A percentile compares a stretch with the other conserved stretches of the same genome.
These are phyloP conservation scores for Nesidiocoris tenuis DNA, from an alignment of 2,888 invertebrate genomes.

Conservation along the genomic window DNA sequence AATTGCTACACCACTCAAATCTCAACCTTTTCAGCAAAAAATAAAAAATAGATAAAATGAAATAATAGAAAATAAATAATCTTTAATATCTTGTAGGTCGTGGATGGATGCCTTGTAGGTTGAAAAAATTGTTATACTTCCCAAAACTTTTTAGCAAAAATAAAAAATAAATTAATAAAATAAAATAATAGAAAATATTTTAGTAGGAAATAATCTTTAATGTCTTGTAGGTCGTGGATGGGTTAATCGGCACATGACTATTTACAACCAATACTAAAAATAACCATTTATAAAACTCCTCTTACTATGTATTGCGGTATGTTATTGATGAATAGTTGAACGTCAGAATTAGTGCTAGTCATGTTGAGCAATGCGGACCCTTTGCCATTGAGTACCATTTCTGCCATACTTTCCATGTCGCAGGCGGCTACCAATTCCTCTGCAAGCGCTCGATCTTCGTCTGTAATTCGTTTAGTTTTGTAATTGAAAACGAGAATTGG, in stretches of 20 bases:
- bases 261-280: background rate
- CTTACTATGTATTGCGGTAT: conserved; percentile 83
- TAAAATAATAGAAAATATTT: too few relatives aligned
- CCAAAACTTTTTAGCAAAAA: background rate
- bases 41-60: too few relatives aligned
- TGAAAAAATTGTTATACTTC: too few relatives aligned
- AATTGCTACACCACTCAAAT: too few relatives aligned
- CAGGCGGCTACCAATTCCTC: conserved; percentile 59
- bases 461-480: too few relatives aligned
- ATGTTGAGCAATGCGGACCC: conserved; percentile 73
- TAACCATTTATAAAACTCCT: conserved; percentile 23
- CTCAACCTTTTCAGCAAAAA: too few relatives aligned
- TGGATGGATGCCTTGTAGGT: too few relatives aligned
- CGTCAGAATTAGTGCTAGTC: conserved; percentile 70
- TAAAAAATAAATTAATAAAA: background rate
- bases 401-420: conserved; percentile 87
- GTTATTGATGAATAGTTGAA: conserved; percentile 83
- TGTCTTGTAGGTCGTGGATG: background rate
- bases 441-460: conserved; percentile 27
- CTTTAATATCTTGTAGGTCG: too few relatives aligned
- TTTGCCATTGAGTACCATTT: conserved; percentile 84
- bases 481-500: too few relatives aligned
- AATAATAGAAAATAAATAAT: too few relatives aligned
- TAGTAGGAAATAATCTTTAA: too few relatives aligned
- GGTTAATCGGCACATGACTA: background rate